Evolutionary conservation across 2,113 vertebrate species (phyloP).

Genomic region (Orycteropus afer): DNA sequence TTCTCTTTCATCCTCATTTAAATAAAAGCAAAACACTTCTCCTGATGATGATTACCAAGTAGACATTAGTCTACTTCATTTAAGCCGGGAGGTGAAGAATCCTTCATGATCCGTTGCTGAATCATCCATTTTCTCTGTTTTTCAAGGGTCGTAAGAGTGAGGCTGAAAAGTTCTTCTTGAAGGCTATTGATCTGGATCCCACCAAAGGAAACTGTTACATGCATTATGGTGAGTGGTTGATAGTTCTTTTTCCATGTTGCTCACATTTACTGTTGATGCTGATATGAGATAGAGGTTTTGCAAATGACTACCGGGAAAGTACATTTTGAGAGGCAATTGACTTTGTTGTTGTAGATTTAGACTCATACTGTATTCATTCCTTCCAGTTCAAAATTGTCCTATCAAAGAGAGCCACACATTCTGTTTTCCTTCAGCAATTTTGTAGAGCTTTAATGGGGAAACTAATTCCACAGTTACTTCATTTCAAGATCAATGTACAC

Average conservation of each 20-base stretch:
- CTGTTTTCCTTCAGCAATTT: background rate
- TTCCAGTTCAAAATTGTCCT: background rate
- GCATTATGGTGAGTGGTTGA: constrained; percentile 95
- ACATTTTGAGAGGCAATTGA: constrained; percentile 1
- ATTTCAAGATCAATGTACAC: background rate
- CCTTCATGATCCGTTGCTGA: constrained; percentile 40
- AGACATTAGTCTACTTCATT: background rate
- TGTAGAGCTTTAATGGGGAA: background rate
- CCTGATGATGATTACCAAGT: background rate
- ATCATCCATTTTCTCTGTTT: constrained; percentile 75
- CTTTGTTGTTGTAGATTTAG: background rate
- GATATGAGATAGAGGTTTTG: background rate
- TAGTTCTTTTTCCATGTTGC: constrained; percentile 10
- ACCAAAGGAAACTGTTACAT: constrained; percentile 99
- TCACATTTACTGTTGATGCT: background rate
- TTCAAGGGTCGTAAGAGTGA: constrained; percentile 95
- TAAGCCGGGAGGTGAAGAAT: background rate
- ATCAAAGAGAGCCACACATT: background rate
- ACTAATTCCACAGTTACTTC: background rate
- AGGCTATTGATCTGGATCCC: constrained; percentile 97
- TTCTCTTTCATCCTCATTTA: constrained; percentile 11
- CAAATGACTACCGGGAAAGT: background rate
- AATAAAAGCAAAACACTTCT: background rate
- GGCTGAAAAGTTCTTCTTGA: constrained; percentile 97
- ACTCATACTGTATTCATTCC: background rate